A percentile compares a stretch with the other conserved stretches of the same genome.
Conservation (phyloP, 2,113 vertebrate genomes). For the Scomber colias region DNA sequence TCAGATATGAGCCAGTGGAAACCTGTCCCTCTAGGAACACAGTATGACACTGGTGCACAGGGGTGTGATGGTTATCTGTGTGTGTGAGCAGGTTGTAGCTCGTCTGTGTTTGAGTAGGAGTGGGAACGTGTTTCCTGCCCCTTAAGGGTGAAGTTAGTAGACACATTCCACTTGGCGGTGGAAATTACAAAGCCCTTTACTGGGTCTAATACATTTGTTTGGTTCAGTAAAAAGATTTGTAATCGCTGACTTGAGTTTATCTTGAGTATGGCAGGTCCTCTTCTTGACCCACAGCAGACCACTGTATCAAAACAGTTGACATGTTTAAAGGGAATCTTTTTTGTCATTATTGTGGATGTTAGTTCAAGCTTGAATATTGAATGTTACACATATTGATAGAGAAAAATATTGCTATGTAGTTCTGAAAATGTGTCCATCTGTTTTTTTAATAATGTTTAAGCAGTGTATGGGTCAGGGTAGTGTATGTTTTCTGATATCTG, state of each 20-base stretch:
- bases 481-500: neutral
- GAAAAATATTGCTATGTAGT: neutral
- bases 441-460: slow-evolving; percentile 4
- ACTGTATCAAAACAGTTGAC: neutral
- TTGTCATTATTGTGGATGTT: neutral
- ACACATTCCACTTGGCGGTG: slow-evolving; percentile 41
- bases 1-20: slow-evolving; percentile 35
- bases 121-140: slow-evolving; percentile 26
- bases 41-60: slow-evolving; percentile 9
- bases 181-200: neutral
- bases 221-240: neutral
- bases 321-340: no score
- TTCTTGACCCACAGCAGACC: neutral
- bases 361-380: neutral
- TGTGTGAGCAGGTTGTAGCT: slow-evolving; percentile 57
- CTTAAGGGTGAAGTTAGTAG: slow-evolving; percentile 8
- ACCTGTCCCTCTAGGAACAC: slow-evolving; percentile 49
- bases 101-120: slow-evolving; percentile 25
- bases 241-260: neutral
- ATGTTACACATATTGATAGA: neutral
- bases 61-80: slow-evolving; percentile 47
- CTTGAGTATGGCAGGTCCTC: neutral
- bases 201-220: neutral
- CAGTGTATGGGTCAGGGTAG: neutral
- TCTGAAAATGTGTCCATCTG: slow-evolving; percentile 3